Base-by-base conservation (phyloP, 1,140 invertebrate genomes). In the Sitobion miscanthi region DNA sequence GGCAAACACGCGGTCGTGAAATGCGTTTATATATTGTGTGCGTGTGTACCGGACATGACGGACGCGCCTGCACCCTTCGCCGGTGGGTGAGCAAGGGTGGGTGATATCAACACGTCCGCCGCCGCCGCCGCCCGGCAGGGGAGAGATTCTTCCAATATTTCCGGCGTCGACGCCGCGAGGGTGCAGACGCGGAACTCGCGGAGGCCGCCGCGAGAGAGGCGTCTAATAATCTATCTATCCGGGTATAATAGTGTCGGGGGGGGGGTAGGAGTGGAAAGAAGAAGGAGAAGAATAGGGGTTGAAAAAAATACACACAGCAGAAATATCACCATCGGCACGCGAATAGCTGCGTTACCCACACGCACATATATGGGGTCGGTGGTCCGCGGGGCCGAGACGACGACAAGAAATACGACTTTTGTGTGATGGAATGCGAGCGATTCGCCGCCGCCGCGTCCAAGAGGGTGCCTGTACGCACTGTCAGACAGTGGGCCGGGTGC, bases 381-480 rank as follows among this genome's bases (percentile, higher is more conserved):
- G 3, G 30, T 77, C 38, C 85, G 85, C 85, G 85, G 23, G 85
- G 30, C 62, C 54, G 52, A n/a, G 35, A 42, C 57, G 57, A 30
- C 57, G 62, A 77, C 62, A 49, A 86, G 49, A 85, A 93, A 93
- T 93, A 93, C 82, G 91, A 93, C 91, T 93, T 93, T 93, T 93
- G 82, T 93, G 91, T 93, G 91, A 93, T 82, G 91, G 91, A 93
- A 93, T 93, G 77, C 49, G 91, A 93, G 35, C 91, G 35, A 93
- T 93, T 93, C 82, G 7, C 49, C 11, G 30, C 35, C 8, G 7
- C 47, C 47, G 17, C 14, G 38, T 42, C 42, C 42, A 20, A 25
- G 62, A 77, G 62, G 62, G 42, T 54, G 42, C 25, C 8, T 25
- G 21, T 54, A 21, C n/a, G 35, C 9, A 9, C 30, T 42, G 87